Evolutionary conservation across 2,113 vertebrate species (phyloP).

Genomic region (Neopipo cinnamomea): DNA sequence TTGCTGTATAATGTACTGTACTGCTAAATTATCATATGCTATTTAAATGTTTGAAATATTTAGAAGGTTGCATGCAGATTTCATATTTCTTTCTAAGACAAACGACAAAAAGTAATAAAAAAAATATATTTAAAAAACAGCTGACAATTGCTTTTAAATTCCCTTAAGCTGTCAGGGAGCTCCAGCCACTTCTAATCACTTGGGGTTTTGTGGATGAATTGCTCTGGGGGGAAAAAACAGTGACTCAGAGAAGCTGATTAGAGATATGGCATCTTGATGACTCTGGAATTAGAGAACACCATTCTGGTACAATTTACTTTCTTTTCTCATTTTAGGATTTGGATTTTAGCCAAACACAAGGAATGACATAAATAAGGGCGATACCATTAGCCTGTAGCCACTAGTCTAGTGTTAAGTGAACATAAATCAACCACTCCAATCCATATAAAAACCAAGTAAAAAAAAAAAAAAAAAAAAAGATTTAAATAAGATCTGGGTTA

Average conservation of each 20-base stretch:
- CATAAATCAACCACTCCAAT: not conserved
- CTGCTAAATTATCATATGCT: conserved; percentile 82
- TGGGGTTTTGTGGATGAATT: not conserved
- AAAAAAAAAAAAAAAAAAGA: not conserved
- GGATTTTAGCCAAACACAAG: not conserved
- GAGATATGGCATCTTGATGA: not conserved
- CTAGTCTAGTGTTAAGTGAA: not conserved
- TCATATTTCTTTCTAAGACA: conserved; percentile 85
- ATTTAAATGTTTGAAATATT: conserved; percentile 83
- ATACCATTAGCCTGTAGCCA: not conserved
- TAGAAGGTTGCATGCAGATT: conserved; percentile 80
- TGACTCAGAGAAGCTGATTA: not conserved
- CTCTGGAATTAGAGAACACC: not conserved
- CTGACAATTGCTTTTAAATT: not conserved
- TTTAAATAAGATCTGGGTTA: not conserved
- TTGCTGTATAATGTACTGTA: conserved; percentile 77
- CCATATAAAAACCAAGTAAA: not conserved
- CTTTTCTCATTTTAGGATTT: not conserved
- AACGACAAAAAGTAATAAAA: conserved; percentile 76
- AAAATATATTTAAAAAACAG: conserved; percentile 74
- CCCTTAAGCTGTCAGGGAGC: not conserved
- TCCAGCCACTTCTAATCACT: not conserved
- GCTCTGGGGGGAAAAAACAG: not conserved
- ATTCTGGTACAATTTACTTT: not conserved
- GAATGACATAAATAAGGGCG: not conserved